Evolutionary conservation across 2,113 vertebrate species (phyloP), one percentile per base, ranked within the genome.

Genomic region (Odobenus rosmarus): DNA sequence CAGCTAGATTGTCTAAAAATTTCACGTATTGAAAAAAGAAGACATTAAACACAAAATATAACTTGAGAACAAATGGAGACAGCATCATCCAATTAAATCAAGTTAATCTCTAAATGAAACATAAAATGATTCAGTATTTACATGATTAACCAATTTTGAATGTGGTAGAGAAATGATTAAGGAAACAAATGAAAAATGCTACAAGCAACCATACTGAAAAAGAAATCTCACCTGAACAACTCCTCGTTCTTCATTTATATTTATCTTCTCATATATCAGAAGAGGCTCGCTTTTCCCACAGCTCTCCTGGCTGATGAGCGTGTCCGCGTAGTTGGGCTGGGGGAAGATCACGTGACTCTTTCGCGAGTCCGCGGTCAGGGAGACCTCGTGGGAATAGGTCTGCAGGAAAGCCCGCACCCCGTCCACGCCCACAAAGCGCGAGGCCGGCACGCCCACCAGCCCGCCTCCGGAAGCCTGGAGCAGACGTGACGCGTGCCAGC

Each of bases 371-470:
- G 72, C 72, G 39, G 39, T 74, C 1, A 74, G 23, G 12, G 72
- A 74, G 12, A 74, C 72, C 39, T 98, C 95, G 0, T 98, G 98
- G 0, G 98, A 98, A 64, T 98, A 98, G 33, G 97, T 97, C 94
- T 95, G 96, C 42, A 98, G 97, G 87, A 98, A 98, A 46, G 98
- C 98, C 1, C 69, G 94, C 16, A 98, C 93, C 12, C 97, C 98
- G 7, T 98, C 96, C 77, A 98, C 53, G 1, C 98, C 98, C 95
- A 98, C 90, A 31, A 98, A 98, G 1, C 97, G 96, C 0, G 98
- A 97, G 9, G 89, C 31, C 0, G 97, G 96, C 3, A 98, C 15
- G 4, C 93, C 88, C 0, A 36, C 61, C 59, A 97, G 61, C 12
- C 69, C 11, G 0, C 28, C 53, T n/a, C 39, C 42, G 0, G 94